Base-by-base conservation (phyloP, 2,888 invertebrate genomes). In the Athalia circularis region DNA sequence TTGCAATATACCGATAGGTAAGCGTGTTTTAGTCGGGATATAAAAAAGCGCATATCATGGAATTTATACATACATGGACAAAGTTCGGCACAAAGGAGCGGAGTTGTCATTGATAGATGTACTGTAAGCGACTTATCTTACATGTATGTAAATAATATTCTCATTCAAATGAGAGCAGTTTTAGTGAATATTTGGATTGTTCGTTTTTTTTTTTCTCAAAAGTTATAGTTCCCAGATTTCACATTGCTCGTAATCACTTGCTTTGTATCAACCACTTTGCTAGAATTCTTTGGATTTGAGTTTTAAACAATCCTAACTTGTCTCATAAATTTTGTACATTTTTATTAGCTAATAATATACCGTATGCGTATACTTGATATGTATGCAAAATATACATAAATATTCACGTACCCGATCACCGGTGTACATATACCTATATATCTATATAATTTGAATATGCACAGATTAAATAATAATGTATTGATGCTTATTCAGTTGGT, bases 271-370 rank as follows among this genome's bases (percentile, higher is more conserved):
- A 68, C 50, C 11, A 68, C 50, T 68, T 54, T 68, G 68, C 68
- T 52, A 43, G 43, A 68, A 54, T 43, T 43, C 52, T 68, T 54
- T 68, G 6, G 54, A 68, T 29, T 54, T 68, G n/a, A 54, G 68
- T 68, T 68, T 52, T 54, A 68, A 54, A 13, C 52, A 9, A 50
- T 68, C 43, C 54, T 54, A 59, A 81, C 70, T 70, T 77, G 79
- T 77, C 72, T 77, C 79, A 84, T 82, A 85, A 81, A 84, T 85
- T 86, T 85, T 86, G 83, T 86, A 86, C 83, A 86, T 85, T 85
- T 83, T 82, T 84, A 82, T 79, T 83, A 82, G 79, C 68, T 64
- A 29, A 67, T 64, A 29, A 67, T 82, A 79, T 61, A 79, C 61
- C 81, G 77, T 82, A 80, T 78, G 82, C 50, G 29, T 52, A 52